Base-by-base conservation (phyloP, 2,797 vertebrate genomes). In the Remorina albescens region DNA sequence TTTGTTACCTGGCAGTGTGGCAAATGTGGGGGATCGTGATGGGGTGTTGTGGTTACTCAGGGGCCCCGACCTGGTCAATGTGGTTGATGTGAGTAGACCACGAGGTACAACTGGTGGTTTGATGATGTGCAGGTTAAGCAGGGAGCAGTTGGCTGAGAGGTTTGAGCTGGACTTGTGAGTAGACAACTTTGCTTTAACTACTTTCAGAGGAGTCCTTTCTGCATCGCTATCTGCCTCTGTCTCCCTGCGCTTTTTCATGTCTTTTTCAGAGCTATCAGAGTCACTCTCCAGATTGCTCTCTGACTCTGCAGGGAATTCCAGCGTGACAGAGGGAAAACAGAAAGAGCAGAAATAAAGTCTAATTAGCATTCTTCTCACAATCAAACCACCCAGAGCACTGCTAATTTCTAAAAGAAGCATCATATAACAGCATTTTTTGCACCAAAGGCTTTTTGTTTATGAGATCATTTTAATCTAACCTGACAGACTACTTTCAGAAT, bases 401-500 rank as follows among this genome's bases (percentile, higher is more conserved):
- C 34, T 44, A 42, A 67, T 67, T 66, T 46, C 30, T 58, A 30
- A n/a, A 60, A 62, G 16, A 53, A 54, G 51, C 54, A 9, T 67
- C 32, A 37, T 65, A 18, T 53, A 66, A 44, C 46, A 65, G 36
- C 46, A 74, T 51, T 23, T 32, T 54, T 23, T 63, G 46, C 19
- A 55, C 65, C 10, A 50, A 30, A 28, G 13, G 0, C 11, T 41
- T 53, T 25, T 65, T 50, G 64, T 63, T 34, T 11, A 12, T 39
- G 67, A 50, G 25, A n/a, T 16, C 12, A 16, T 51, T 19, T 75
- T 42, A 37, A 58, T 78, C 91, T 76, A 59, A 99, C 97, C 98
- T 96, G 97, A 98, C 83, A 96, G 93, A 86, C 96, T 98, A 86
- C 97, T 96, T 85, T 95, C 95, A 81, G 96, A 96, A 91, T 97